phyloP scores from a whole-genome alignment of 1,140 invertebrate species.

The Eueides isabella region DNA sequence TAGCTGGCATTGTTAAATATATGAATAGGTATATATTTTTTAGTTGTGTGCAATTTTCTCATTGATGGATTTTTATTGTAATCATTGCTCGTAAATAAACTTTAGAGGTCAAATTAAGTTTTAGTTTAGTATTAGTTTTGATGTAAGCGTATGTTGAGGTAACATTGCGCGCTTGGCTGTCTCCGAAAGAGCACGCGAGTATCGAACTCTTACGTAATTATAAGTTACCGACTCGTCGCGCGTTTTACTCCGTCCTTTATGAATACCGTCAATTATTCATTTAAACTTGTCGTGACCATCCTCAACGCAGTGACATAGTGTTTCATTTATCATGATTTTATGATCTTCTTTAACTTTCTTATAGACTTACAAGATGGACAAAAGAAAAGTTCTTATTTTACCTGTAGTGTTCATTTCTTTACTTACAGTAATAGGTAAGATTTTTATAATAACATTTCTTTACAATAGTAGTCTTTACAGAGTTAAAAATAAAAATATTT shows the following conservation, averaged over 20 bases:
- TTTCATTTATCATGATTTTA: constrained; percentile 49
- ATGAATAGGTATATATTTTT: neutral
- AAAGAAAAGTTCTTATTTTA: constrained; percentile 49
- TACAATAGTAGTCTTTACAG: neutral
- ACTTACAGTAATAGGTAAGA: constrained; percentile 58
- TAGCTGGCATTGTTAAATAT: too few species aligned
- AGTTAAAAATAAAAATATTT: neutral
- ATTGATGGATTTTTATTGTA: neutral
- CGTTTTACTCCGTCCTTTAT: constrained; percentile 41
- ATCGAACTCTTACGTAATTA: constrained; percentile 49
- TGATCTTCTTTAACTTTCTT: constrained; percentile 50
- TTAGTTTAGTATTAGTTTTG: constrained; percentile 21
- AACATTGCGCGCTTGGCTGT: constrained; percentile 70
- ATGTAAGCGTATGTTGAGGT: constrained; percentile 29
- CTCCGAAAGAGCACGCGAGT: constrained; percentile 64
- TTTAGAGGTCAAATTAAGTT: constrained; percentile 25
- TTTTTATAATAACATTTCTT: constrained; percentile 11
- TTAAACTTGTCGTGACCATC: constrained; percentile 24
- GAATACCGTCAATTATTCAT: constrained; percentile 37
- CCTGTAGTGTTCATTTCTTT: constrained; percentile 52
- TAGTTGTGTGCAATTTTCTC: neutral
- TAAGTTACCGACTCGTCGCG: constrained; percentile 31
- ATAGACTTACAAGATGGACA: constrained; percentile 53
- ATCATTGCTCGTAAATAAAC: constrained; percentile 13
- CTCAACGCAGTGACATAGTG: constrained; percentile 29